phyloP scores from a whole-genome alignment of 2,888 invertebrate species.

The Agrotis clavis region DNA sequence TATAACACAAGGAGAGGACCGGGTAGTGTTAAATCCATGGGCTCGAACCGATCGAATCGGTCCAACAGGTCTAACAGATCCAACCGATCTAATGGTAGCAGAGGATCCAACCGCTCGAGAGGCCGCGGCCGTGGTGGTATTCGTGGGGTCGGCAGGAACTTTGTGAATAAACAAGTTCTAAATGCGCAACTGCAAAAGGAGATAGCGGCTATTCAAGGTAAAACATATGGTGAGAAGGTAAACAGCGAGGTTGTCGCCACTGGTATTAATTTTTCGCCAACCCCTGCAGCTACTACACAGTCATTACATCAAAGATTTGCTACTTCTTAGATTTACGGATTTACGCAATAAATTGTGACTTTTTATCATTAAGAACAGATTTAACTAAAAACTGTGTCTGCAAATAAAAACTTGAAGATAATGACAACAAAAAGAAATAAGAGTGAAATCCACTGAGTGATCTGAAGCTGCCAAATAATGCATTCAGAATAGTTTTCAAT shows the following conservation, averaged over 20 bases:
- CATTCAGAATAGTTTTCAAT: conserved; percentile 15
- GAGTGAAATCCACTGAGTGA: conserved; percentile 16
- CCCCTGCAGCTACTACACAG: conserved; percentile 83
- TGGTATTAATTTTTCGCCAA: conserved; percentile 82
- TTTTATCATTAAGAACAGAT: conserved; percentile 44
- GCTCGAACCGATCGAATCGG: conserved; percentile 81
- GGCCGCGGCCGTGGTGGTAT: conserved; percentile 82
- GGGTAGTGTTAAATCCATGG: conserved; percentile 85
- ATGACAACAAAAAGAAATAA: conserved; percentile 27
- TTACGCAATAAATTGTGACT: conserved; percentile 50
- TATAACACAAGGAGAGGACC: conserved; percentile 82
- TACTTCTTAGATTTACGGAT: conserved; percentile 66
- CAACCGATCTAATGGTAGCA: conserved; percentile 76
- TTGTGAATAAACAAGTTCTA: conserved; percentile 83
- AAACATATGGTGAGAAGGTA: conserved; percentile 70
- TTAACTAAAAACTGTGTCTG: conserved; percentile 34
- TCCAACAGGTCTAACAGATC: conserved; percentile 68
- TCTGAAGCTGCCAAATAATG: conserved; percentile 9
- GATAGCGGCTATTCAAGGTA: conserved; percentile 87
- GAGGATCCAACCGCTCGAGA: conserved; percentile 75
- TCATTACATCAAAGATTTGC: conserved; percentile 88
- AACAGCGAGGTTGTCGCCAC: conserved; percentile 67
- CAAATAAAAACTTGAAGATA: conserved; percentile 19
- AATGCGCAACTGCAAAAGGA: conserved; percentile 86
- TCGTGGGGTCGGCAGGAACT: conserved; percentile 82